Percentiles rank a stretch among this genome's conserved stretches.
Conservation (phyloP, 2,797 vertebrate genomes). For the Darevskia mixta region DNA sequence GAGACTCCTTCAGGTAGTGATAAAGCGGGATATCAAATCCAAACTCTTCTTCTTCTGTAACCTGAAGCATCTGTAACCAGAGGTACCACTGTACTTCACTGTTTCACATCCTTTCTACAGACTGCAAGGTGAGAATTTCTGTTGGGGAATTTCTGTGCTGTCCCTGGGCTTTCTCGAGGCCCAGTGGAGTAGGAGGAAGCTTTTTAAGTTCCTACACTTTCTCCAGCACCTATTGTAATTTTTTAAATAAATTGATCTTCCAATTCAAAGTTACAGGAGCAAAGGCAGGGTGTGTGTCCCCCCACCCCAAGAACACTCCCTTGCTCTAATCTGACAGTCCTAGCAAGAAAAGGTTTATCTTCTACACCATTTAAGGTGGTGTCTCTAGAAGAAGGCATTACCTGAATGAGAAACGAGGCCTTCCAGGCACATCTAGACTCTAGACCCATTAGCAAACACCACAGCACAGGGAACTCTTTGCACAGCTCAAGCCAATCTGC, state of each 20-base stretch:
- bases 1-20: too few relatives aligned
- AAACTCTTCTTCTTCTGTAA: too few relatives aligned
- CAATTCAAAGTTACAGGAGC: neutral
- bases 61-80: too few relatives aligned
- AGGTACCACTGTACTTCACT: too few relatives aligned
- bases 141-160: neutral
- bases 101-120: neutral
- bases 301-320: neutral
- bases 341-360: neutral
- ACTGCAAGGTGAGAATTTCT: neutral
- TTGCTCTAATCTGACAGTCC: neutral
- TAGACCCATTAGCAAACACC: neutral
- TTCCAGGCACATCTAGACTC: neutral
- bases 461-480: neutral
- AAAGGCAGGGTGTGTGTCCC: neutral
- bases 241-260: neutral
- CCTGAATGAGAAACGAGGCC: neutral
- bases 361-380: neutral
- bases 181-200: neutral
- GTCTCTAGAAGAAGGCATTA: conserved; percentile 7
- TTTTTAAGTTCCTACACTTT: neutral
- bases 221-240: neutral
- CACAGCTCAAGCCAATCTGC: conserved; percentile 10
- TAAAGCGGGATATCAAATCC: too few relatives aligned
- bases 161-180: neutral